Evolutionary conservation across 2,888 invertebrate species (phyloP).

Genomic region (Lasioglossum vierecki): DNA sequence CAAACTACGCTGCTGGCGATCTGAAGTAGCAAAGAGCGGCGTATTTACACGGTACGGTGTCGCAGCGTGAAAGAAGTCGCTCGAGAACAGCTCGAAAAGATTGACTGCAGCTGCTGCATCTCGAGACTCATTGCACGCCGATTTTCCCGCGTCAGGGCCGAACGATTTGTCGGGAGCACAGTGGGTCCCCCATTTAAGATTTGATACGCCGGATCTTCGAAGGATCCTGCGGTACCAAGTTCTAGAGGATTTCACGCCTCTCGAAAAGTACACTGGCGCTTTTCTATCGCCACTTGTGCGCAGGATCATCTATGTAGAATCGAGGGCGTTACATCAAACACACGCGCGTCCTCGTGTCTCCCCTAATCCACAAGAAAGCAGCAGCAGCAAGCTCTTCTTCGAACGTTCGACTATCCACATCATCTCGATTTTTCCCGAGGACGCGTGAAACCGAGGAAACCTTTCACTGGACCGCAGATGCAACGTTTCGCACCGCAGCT

Average conservation of each 20-base stretch:
- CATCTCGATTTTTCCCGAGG: conserved; percentile 33
- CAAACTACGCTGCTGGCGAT: not conserved
- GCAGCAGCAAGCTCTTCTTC: not conserved
- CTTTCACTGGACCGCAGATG: conserved; percentile 40
- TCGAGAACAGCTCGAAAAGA: conserved; percentile 31
- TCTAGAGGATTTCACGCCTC: conserved; percentile 68
- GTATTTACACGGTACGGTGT: conserved; percentile 32
- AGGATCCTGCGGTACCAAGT: conserved; percentile 40
- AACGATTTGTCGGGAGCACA: conserved; percentile 62
- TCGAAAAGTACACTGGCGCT: conserved; percentile 44
- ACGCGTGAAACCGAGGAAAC: conserved; percentile 55
- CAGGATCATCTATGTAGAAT: conserved; percentile 41
- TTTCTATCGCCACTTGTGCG: conserved; percentile 24
- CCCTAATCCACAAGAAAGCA: conserved; percentile 14
- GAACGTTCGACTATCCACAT: conserved; percentile 20
- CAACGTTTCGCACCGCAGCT: not conserved
- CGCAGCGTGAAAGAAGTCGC: conserved; percentile 43
- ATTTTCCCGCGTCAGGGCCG: conserved; percentile 62
- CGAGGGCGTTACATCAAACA: conserved; percentile 1
- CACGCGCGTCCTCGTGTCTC: conserved; percentile 18
- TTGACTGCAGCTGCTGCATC: conserved; percentile 59
- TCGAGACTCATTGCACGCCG: conserved; percentile 51
- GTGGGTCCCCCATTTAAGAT: conserved; percentile 49
- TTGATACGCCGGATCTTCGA: conserved; percentile 62
- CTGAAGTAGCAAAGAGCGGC: not conserved